Evolutionary conservation across 1,140 invertebrate species (phyloP).

Genomic region (Drosophila kurseongensis): DNA sequence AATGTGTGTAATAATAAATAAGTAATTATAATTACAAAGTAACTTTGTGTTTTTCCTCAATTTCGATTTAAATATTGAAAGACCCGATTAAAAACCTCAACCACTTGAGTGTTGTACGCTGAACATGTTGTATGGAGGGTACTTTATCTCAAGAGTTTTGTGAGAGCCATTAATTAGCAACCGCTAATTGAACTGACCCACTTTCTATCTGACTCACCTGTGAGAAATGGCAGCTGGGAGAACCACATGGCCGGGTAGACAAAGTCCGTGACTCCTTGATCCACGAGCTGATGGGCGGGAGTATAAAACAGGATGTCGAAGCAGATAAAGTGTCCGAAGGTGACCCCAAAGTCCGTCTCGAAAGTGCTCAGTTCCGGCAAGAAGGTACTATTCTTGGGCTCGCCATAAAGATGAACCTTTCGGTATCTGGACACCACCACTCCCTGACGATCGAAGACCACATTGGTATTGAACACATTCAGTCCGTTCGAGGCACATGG

Average conservation of each 20-base stretch:
- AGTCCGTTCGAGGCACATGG: conserved; percentile 76
- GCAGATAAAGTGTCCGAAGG: conserved; percentile 91
- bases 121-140: not conserved
- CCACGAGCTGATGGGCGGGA: conserved; percentile 84
- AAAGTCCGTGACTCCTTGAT: conserved; percentile 87
- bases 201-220: conserved; percentile 84
- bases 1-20: too few relatives aligned
- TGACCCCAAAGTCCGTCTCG: conserved; percentile 92
- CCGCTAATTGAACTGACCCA: conserved; percentile 1
- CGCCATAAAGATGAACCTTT: conserved; percentile 89
- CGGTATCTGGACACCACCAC: conserved; percentile 88
- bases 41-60: not conserved
- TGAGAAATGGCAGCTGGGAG: conserved; percentile 89
- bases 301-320: conserved; percentile 91
- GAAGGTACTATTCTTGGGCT: conserved; percentile 64
- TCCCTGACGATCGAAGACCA: conserved; percentile 89
- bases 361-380: conserved; percentile 86
- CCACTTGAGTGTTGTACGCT: not conserved
- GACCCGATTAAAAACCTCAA: not conserved
- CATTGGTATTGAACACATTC: conserved; percentile 89
- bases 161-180: conserved; percentile 8
- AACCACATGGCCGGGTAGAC: conserved; percentile 90
- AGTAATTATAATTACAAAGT: not conserved
- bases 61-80: not conserved
- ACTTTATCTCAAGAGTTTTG: not conserved